Base-by-base conservation (phyloP, 2,888 invertebrate genomes). In the Mythimna loreyi region DNA sequence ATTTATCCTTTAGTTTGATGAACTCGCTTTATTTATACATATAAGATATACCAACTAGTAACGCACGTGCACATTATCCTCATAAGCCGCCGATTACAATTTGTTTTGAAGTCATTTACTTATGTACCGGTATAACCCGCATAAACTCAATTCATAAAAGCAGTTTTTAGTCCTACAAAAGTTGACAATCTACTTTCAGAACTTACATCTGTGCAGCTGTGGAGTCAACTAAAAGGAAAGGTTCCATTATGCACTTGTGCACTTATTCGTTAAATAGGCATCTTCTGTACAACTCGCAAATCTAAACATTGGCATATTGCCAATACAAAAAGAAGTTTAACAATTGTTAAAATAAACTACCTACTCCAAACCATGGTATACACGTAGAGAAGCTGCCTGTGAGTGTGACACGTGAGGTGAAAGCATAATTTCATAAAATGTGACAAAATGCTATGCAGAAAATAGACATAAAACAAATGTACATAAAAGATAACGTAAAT, bases 401-500 rank as follows among this genome's bases (percentile, higher is more conserved):
- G n/a, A n/a, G n/a, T n/a, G n/a, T n/a, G n/a, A 66, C 9, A 36
- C 7, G 30, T 19, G 8, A 36, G 21, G 33, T 6, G 2, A 19
- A 40, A 75, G 55, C 40, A 33, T 47, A 43, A 50, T 56, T 75
- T 50, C 4, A 49, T 36, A 56, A 47, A 73, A 65, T 60, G 49
- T 21, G 43, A 7, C n/a, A 58, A 67, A 23, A 5, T n/a, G 62
- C 43, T 36, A 19, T 74, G 60, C 33, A 55, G 16, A 69, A 69
- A 68, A 66, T 60, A 58, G 25, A 69, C 70, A 59, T 59, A 40
- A 57, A 67, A 71, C 52, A 65, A 73, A 56, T 45, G 67, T 45
- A 64, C 60, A 59, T 65, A 70, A 65, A 55, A 72, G 66, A 63
- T 71, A 71, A 64, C 30, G 53, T 55, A 52, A 66, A 61, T 57